Evolutionary conservation across 2,113 vertebrate genomes (phyloP).

Genomic region (Propithecus coquereli): DNA sequence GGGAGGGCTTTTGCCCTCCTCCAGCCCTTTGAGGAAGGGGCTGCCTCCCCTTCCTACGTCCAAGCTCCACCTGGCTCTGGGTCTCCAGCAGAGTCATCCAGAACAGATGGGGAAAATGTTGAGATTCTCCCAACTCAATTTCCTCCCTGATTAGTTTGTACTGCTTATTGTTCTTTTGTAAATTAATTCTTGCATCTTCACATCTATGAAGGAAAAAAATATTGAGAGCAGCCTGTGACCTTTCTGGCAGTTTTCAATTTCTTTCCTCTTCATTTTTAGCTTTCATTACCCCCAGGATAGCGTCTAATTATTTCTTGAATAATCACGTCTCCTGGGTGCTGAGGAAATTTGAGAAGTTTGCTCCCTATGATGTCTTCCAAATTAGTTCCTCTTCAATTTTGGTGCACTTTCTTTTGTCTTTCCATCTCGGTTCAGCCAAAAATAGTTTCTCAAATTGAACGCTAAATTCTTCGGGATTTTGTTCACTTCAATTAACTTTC

Average conservation of each 20-base stretch:
- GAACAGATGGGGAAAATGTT: not conserved
- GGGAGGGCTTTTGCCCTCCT: not conserved
- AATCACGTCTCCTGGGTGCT: slow-evolving; percentile 70
- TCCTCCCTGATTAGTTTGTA: slow-evolving; percentile 46
- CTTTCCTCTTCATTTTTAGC: slow-evolving; percentile 71
- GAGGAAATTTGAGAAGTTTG: slow-evolving; percentile 70
- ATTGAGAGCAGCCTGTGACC: slow-evolving; percentile 57
- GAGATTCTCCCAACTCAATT: not conserved
- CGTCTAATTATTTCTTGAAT: slow-evolving; percentile 78
- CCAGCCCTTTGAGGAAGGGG: not conserved
- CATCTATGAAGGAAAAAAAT: slow-evolving; percentile 11
- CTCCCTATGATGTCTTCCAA: slow-evolving; percentile 71
- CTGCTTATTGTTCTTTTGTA: slow-evolving; percentile 38
- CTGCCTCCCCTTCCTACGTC: not conserved
- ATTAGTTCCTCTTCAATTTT: slow-evolving; percentile 72
- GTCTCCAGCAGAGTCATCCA: not conserved
- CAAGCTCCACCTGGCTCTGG: not conserved
- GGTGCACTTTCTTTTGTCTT: slow-evolving; percentile 69
- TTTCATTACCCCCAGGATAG: slow-evolving; percentile 67
- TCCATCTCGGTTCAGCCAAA: slow-evolving; percentile 77
- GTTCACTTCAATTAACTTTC: slow-evolving; percentile 76
- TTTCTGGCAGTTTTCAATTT: slow-evolving; percentile 57
- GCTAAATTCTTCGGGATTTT: slow-evolving; percentile 73
- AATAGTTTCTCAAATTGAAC: slow-evolving; percentile 73
- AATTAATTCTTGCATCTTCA: slow-evolving; percentile 59